These are phyloP conservation scores for Ormyrus nitidulus DNA, from an alignment of 2,888 invertebrate species.

Conservation along the genomic window DNA sequence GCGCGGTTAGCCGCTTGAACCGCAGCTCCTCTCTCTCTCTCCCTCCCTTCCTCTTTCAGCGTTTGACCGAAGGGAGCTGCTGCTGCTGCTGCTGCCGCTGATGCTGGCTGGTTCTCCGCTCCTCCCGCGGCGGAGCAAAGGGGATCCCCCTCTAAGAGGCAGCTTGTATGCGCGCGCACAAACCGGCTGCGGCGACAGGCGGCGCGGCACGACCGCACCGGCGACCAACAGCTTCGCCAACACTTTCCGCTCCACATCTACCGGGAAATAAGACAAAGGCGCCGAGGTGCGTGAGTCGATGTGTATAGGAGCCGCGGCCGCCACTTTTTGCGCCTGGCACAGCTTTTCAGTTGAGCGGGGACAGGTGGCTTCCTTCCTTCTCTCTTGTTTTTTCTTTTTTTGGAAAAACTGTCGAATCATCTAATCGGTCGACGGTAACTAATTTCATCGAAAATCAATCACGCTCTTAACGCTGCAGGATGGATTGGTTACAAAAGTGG, in stretches of 20 bases:
- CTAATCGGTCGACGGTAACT: too few species aligned
- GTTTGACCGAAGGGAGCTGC: constrained; percentile 29
- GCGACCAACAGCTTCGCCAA: constrained; percentile 73
- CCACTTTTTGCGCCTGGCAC: too few species aligned
- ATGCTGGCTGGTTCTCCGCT: too few species aligned
- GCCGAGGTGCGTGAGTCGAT: constrained; percentile 21
- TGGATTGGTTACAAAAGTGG: too few species aligned
- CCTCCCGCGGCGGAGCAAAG: too few species aligned
- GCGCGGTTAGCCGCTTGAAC: constrained; percentile 73
- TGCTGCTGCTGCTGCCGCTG: too few species aligned
- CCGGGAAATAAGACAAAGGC: constrained; percentile 58
- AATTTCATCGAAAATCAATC: too few species aligned
- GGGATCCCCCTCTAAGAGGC: too few species aligned
- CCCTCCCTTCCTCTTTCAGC: constrained; percentile 16
- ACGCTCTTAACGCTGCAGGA: too few species aligned
- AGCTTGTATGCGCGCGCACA: constrained; percentile 64
- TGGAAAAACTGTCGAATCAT: too few species aligned
- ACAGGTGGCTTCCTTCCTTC: constrained; percentile 1
- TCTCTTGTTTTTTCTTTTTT: background rate
- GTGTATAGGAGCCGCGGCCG: too few species aligned
- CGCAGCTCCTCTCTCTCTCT: constrained; percentile 64
- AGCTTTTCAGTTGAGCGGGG: constrained; percentile 8
- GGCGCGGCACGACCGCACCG: constrained; percentile 67
- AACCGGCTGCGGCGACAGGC: constrained; percentile 68
- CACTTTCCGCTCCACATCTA: constrained; percentile 63